Evolutionary conservation across 2,113 vertebrate species (phyloP), one percentile per base, ranked within the genome.

Genomic region (Paraplagusia blochii): DNA sequence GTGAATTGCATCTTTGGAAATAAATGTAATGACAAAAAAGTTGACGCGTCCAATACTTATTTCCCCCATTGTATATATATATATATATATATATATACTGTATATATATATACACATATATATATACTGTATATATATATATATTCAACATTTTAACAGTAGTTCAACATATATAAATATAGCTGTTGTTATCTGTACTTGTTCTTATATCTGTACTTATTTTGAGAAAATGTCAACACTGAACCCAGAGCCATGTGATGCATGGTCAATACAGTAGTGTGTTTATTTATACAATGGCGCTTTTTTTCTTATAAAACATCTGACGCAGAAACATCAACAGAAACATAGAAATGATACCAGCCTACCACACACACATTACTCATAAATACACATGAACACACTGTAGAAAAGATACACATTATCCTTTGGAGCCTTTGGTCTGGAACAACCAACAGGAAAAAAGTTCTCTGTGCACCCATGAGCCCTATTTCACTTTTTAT

Each of bases 251-350:
- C 17, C 35, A 43, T 38, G 18, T 18, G 43, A 55, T 65, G 15
- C 63, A 47, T 39, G 50, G 74, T 70, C 12, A 67, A 51, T 70
- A 54, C 18, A 15, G 44, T 14, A 15, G 44, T 14, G 49, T 69
- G 44, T 88, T 88, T 86, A 77, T 85, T 90, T 86, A 76, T 63
- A 79, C 77, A 82, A 79, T 83, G 73, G 54, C 7, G 47, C 43
- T 66, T 29, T 40, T 80, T 85, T 29, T 40, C 79, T 85, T 89
- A 91, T 48, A 91, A 90, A 91, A 91, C 71, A 76, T 85, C 61
- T 65, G 62, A 78, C 73, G 80, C 73, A 65, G 69, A 86, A 88
- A 85, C 72, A 79, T 77, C 56, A 88, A 85, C 71, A 77, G 15
- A 85, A 84, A 79, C 29, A 59, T 86, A 85, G 75, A 88, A 85